Percentiles rank a stretch among this genome's conserved stretches.
These are phyloP conservation scores for Saccopteryx leptura DNA, from an alignment of 2,113 vertebrate genomes.

Conservation along the genomic window DNA sequence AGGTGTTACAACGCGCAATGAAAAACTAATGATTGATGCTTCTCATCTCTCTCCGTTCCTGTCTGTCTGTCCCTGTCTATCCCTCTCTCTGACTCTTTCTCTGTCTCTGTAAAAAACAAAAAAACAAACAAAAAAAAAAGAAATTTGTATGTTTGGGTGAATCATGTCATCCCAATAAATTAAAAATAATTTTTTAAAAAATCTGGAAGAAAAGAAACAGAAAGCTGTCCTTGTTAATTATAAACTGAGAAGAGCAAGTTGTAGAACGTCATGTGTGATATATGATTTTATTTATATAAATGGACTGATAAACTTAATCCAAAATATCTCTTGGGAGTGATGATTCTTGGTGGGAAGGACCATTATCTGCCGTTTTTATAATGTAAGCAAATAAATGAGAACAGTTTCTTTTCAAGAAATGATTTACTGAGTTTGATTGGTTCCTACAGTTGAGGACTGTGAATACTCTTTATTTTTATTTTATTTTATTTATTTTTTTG, in stretches of 20 bases:
- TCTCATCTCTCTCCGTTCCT: too few species aligned
- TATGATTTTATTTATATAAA: background rate
- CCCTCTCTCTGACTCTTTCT: too few species aligned
- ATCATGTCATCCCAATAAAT: too few species aligned
- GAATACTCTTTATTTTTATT: background rate
- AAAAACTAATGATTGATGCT: too few species aligned
- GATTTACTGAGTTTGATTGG: background rate
- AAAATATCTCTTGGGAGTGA: background rate
- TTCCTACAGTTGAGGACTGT: background rate
- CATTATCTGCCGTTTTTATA: background rate
- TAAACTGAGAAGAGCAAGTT: background rate
- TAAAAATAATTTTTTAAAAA: too few species aligned
- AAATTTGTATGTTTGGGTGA: too few species aligned
- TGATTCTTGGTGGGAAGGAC: background rate
- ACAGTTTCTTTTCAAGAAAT: conserved; percentile 1
- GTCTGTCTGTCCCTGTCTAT: too few species aligned
- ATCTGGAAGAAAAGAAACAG: background rate
- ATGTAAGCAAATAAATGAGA: conserved; percentile 20
- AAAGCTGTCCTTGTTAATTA: background rate
- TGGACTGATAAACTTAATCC: background rate
- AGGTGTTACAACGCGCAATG: too few species aligned
- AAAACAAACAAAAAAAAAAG: too few species aligned
- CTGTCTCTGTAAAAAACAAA: too few species aligned
- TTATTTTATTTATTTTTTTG: too few species aligned
- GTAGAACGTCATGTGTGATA: background rate